Evolutionary conservation across 2,888 invertebrate genomes (phyloP).

Genomic region (Agonopterix subpropinquella): DNA sequence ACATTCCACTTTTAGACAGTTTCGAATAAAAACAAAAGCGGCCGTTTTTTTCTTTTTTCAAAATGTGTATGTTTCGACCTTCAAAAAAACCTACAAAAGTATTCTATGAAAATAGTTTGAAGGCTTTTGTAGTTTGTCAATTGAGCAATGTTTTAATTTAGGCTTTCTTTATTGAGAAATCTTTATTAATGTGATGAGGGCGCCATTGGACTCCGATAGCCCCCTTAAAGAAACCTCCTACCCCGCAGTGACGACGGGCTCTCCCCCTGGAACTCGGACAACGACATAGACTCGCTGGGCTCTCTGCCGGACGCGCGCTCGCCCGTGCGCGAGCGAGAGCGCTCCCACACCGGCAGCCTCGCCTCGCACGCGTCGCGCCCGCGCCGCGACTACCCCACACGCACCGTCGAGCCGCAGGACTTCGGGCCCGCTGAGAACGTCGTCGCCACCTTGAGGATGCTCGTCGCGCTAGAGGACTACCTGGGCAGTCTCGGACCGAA

Average conservation of each 20-base stretch:
- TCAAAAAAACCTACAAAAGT: too few species aligned
- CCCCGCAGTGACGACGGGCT: slow-evolving; percentile 39
- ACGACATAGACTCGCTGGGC: slow-evolving; percentile 40
- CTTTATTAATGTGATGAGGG: too few species aligned
- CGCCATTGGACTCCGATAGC: too few species aligned
- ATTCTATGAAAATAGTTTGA: too few species aligned
- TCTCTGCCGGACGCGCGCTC: slow-evolving; percentile 37
- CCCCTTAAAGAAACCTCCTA: too few species aligned
- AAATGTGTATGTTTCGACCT: too few species aligned
- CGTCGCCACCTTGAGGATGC: slow-evolving; percentile 81
- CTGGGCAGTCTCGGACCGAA: slow-evolving; percentile 90
- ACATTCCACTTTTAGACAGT: too few species aligned
- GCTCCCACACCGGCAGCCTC: slow-evolving; percentile 24
- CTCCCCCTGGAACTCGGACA: slow-evolving; percentile 62
- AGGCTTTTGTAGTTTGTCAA: too few species aligned
- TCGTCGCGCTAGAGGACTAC: slow-evolving; percentile 88
- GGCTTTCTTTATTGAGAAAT: too few species aligned
- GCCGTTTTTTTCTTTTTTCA: too few species aligned
- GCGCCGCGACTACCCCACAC: slow-evolving; percentile 6
- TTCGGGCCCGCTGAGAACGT: slow-evolving; percentile 72
- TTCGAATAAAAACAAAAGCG: too few species aligned
- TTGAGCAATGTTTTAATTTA: too few species aligned
- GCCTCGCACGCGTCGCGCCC: slow-evolving; percentile 14
- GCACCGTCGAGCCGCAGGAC: slow-evolving; percentile 22
- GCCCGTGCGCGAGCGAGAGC: slow-evolving; percentile 19